Percentiles rank a stretch among this genome's conserved stretches.
Conservation (phyloP, 1,140 invertebrate species). For the Calephelis nemesis region DNA sequence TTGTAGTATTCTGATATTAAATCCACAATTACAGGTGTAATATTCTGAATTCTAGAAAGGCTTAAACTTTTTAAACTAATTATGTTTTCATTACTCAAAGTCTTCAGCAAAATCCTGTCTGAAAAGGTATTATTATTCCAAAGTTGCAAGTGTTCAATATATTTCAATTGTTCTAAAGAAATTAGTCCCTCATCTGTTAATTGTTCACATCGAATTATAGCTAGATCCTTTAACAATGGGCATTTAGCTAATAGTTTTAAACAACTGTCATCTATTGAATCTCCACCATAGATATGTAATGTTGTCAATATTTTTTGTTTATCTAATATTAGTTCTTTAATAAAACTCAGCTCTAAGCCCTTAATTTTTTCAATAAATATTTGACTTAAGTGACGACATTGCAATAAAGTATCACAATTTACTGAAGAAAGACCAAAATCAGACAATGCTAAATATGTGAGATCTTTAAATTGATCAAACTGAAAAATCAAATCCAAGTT, state of each 20-base stretch:
- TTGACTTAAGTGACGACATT: constrained; percentile 57
- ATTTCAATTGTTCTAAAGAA: constrained; percentile 46
- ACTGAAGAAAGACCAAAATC: constrained; percentile 64
- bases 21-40: constrained; percentile 60
- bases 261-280: constrained; percentile 56
- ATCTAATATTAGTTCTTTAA: constrained; percentile 52
- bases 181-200: constrained; percentile 64
- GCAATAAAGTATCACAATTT: constrained; percentile 61
- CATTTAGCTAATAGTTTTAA: constrained; percentile 60
- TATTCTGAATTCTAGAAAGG: constrained; percentile 65
- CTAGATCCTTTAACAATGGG: constrained; percentile 54
- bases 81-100: constrained; percentile 50
- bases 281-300: constrained; percentile 67
- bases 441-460: constrained; percentile 61
- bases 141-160: constrained; percentile 60
- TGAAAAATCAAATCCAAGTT: constrained; percentile 48
- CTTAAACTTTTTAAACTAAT: constrained; percentile 60
- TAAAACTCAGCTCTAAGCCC: constrained; percentile 52
- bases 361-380: constrained; percentile 72
- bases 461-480: constrained; percentile 55
- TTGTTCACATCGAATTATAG: constrained; percentile 69
- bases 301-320: constrained; percentile 53
- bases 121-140: constrained; percentile 73
- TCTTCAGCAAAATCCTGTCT: constrained; percentile 49
- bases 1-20: constrained; percentile 69